These are phyloP conservation scores for Drosophila heteroneura DNA, from an alignment of 2,888 invertebrate genomes.

Conservation along the genomic window DNA sequence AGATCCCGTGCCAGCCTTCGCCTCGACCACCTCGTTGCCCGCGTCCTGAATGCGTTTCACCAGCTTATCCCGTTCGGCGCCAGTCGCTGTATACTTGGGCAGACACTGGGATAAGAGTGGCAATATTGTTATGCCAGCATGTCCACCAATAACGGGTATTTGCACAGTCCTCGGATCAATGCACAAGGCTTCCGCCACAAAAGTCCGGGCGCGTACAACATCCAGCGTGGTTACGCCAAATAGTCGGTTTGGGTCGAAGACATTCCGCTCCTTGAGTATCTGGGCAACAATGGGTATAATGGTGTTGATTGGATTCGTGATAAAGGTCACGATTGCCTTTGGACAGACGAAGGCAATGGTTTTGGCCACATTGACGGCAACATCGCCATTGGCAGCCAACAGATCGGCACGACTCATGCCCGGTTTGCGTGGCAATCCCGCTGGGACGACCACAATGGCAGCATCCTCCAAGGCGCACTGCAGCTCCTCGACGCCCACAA, in stretches of 20 bases:
- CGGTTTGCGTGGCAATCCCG: constrained; percentile 97
- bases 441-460: constrained; percentile 96
- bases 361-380: constrained; percentile 93
- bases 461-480: constrained; percentile 90
- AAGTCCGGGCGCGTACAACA: constrained; percentile 95
- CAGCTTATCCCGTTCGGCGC: constrained; percentile 91
- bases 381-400: constrained; percentile 97
- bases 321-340: constrained; percentile 95
- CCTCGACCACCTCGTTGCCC: constrained; percentile 94
- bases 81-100: constrained; percentile 91
- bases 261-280: constrained; percentile 90
- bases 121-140: constrained; percentile 98
- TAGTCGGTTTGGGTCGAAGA: constrained; percentile 94
- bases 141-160: constrained; percentile 98
- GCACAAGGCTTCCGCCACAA: constrained; percentile 94
- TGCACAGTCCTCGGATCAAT: constrained; percentile 92
- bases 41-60: constrained; percentile 97
- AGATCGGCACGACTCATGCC: constrained; percentile 98
- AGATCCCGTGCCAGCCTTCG: constrained; percentile 98
- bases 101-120: constrained; percentile 96
- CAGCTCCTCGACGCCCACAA: constrained; percentile 90
- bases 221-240: constrained; percentile 99
- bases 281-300: constrained; percentile 98
- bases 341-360: constrained; percentile 93
- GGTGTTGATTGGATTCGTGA: constrained; percentile 98